phyloP scores from a whole-genome alignment of 2,797 vertebrate genomes.

The Argya squamiceps region DNA sequence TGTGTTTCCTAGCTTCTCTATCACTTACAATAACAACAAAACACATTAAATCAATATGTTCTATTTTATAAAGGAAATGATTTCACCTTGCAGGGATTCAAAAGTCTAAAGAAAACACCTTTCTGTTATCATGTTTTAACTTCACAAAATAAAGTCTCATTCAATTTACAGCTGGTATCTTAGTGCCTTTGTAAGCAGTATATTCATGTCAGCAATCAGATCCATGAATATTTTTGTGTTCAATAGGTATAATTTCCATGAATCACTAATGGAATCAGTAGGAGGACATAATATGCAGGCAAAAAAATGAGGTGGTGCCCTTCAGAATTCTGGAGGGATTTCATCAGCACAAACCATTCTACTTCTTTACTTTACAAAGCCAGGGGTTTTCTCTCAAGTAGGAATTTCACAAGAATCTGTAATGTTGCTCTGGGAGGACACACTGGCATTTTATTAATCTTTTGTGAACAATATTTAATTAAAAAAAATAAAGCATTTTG shows the following conservation, averaged over 20 bases:
- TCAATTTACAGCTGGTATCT: not conserved
- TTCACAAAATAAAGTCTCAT: not conserved
- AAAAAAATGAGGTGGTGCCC: slow-evolving; percentile 29
- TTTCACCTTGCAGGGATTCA: not conserved
- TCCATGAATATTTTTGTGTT: slow-evolving; percentile 36
- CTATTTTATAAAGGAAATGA: not conserved
- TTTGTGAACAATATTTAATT: not conserved
- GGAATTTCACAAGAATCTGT: slow-evolving; percentile 20
- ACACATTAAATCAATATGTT: not conserved
- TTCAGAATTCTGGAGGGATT: slow-evolving; percentile 32
- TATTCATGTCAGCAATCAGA: slow-evolving; percentile 43
- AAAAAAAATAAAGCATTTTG: not conserved
- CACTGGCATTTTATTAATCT: not conserved
- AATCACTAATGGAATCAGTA: slow-evolving; percentile 43
- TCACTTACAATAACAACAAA: not conserved
- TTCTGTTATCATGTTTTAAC: not conserved
- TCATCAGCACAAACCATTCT: not conserved
- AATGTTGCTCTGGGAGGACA: not conserved
- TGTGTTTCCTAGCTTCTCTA: not conserved
- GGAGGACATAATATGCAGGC: not conserved
- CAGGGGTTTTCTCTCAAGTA: not conserved
- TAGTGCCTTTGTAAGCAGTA: slow-evolving; percentile 15
- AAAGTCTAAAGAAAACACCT: not conserved
- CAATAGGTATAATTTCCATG: slow-evolving; percentile 39
- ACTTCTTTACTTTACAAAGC: not conserved